Conservation (phyloP, 2,113 vertebrate genomes). For the Leiothrix lutea region DNA sequence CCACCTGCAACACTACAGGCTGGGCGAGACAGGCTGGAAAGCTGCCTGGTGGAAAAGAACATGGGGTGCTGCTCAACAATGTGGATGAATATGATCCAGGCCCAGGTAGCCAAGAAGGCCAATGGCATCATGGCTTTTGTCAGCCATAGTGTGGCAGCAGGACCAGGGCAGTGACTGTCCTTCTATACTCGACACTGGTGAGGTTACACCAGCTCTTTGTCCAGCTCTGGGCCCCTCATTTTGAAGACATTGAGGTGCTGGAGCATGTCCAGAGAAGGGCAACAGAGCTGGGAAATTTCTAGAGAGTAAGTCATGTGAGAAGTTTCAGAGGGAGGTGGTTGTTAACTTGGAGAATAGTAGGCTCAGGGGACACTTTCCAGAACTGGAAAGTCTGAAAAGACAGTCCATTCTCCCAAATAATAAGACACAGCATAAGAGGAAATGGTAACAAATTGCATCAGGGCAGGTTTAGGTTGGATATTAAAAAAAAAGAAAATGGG, state of each 20-base stretch:
- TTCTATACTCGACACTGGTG: neutral
- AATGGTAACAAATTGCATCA: neutral
- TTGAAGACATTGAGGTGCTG: accelerated
- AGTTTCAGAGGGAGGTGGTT: neutral
- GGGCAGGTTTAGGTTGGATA: neutral
- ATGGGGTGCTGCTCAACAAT: neutral
- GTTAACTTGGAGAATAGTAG: neutral
- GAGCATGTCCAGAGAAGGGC: neutral
- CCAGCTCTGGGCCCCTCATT: neutral
- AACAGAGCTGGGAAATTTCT: neutral
- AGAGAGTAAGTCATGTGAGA: neutral
- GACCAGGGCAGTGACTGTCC: neutral
- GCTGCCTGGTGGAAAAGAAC: neutral
- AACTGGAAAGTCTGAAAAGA: neutral
- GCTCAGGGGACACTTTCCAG: neutral
- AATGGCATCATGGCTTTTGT: neutral
- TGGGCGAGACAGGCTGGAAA: neutral
- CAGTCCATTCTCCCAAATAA: neutral
- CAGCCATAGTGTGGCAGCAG: neutral
- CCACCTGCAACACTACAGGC: neutral
- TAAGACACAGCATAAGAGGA: neutral
- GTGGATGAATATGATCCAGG: neutral
- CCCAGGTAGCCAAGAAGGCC: neutral
- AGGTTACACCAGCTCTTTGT: neutral
- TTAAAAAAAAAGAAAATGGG: neutral